A percentile compares a stretch with the other conserved stretches of the same genome.
These are phyloP conservation scores for Yponomeuta cagnagella DNA, from an alignment of 2,888 invertebrate species.

Conservation along the genomic window DNA sequence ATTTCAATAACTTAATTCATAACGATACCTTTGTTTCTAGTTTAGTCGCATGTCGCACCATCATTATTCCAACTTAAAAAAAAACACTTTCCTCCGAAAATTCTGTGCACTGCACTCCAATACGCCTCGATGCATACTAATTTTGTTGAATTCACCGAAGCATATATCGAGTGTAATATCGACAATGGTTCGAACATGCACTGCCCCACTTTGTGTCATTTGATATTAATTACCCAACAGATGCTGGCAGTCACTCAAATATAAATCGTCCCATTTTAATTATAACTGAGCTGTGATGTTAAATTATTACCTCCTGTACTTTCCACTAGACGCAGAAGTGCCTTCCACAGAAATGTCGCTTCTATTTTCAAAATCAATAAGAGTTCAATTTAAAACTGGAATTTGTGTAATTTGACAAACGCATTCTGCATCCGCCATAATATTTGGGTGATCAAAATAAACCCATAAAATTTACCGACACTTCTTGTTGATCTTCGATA, in stretches of 20 bases:
- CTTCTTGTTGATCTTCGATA: background rate
- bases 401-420: background rate
- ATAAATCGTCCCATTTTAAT: constrained; percentile 14
- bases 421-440: background rate
- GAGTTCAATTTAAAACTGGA: background rate
- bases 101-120: background rate
- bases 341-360: background rate
- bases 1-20: too few species aligned
- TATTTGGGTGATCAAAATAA: constrained; percentile 1
- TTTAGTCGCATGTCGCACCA: background rate
- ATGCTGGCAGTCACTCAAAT: constrained; percentile 15
- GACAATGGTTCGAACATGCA: background rate
- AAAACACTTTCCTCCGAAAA: background rate
- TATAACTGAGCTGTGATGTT: constrained; percentile 8
- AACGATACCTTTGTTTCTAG: background rate
- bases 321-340: background rate
- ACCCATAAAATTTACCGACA: background rate
- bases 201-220: background rate
- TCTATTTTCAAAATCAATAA: background rate
- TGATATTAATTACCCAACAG: constrained; percentile 5
- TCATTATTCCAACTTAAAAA: background rate
- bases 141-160: background rate
- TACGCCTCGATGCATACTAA: background rate
- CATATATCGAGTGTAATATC: background rate
- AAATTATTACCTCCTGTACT: background rate